These are phyloP conservation scores for Stigmatopora nigra DNA, from an alignment of 2,113 vertebrate species.

Conservation along the genomic window DNA sequence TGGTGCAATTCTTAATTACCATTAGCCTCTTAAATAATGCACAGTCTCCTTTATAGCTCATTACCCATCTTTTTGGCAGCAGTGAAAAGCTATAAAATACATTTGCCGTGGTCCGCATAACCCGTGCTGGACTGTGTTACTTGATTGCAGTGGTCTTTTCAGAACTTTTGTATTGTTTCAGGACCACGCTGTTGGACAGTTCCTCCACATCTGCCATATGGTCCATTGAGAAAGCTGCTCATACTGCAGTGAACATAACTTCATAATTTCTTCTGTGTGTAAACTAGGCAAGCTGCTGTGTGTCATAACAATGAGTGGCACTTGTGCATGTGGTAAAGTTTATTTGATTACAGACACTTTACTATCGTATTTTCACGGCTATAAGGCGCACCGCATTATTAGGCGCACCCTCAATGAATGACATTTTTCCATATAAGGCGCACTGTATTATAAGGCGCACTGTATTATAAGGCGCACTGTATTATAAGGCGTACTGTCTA, in stretches of 20 bases:
- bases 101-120: neutral
- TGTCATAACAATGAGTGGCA: constrained; percentile 14
- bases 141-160: neutral
- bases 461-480: too few species aligned
- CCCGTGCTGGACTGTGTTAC: neutral
- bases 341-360: neutral
- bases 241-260: constrained; percentile 8
- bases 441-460: too few species aligned
- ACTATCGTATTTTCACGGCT: too few species aligned
- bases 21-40: too few species aligned
- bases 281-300: constrained; percentile 9
- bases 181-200: constrained; percentile 15
- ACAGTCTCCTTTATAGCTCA: too few species aligned
- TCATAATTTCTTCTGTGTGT: constrained; percentile 6
- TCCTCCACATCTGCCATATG: constrained; percentile 6
- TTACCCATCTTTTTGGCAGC: neutral
- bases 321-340: constrained; percentile 1
- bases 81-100: neutral
- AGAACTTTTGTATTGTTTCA: constrained; percentile 15
- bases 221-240: constrained; percentile 21
- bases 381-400: too few species aligned
- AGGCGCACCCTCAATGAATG: too few species aligned
- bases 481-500: too few species aligned
- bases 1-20: too few species aligned
- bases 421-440: too few species aligned